Evolutionary conservation across 2,113 vertebrate genomes (phyloP), one percentile per base, ranked within the genome.

Genomic region (Oophaga pumilio): DNA sequence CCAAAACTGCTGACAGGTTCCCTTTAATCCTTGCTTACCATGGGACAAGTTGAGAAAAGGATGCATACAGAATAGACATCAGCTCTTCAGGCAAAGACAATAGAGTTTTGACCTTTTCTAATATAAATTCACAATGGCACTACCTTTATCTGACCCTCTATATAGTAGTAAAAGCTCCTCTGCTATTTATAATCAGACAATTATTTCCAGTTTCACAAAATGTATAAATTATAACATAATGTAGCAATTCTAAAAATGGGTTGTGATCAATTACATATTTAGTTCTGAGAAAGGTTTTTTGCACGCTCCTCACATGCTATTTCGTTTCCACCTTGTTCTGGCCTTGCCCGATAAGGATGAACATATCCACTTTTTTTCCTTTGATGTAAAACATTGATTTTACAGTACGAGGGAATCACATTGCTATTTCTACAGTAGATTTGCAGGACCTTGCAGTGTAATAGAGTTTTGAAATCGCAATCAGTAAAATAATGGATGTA

Each of bases 381-480:
- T 59, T 74, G 22, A 87, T 71, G 68, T 81, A 76, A 76, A 76
- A 74, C 57, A 84, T 77, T 77, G 87, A 84, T 83, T 76, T 83
- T 64, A 84, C 87, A 64, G 81, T 88, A 77, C 17, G 59, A 56
- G 77, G 71, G 49, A 77, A 68, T 82, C 68, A 52, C 78, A 53
- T 64, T 87, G 78, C 53, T 76, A 88, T 83, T 43, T 73, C 59
- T 66, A 76, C 81, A 22, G 74, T 84, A 24, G 20, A 62, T 87
- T 73, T 52, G 14, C 28, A 2, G 80, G 71, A 77, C 52, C 66
- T 68, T 56, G 50, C 60, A 57, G 87, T 56, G 81, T 88, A 88
- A 88, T 86, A 57, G 88, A 68, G 50, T 79, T 84, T 88, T 73
- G 89, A 83, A 90, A 90, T 90, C 85, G 18, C 90, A 91, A 91